Conservation (phyloP, 2,113 vertebrate species). For the Turdus rufiventris region DNA sequence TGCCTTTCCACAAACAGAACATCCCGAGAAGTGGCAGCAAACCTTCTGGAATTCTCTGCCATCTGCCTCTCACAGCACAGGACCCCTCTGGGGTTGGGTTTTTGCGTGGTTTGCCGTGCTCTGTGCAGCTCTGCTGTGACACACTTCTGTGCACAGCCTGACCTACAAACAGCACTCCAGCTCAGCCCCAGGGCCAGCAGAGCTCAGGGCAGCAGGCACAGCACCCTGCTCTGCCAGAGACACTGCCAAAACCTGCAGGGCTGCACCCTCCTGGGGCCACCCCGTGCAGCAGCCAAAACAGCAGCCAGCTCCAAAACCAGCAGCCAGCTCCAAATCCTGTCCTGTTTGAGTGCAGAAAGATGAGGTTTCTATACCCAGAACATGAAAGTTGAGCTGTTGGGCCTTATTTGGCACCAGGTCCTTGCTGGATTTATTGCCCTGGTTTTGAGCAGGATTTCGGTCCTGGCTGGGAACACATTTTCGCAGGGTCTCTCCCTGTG, state of each 20-base stretch:
- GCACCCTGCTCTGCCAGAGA: neutral
- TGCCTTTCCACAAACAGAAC: neutral
- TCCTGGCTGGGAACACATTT: rapidly evolving
- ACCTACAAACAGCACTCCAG: neutral
- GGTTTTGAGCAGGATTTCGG: neutral
- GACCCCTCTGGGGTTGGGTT: rapidly evolving
- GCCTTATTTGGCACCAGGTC: neutral
- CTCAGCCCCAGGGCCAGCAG: neutral
- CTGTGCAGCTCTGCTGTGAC: neutral
- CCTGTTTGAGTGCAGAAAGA: rapidly evolving
- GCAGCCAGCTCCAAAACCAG: neutral
- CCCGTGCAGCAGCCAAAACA: neutral
- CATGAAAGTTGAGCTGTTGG: neutral
- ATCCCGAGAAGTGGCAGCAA: neutral
- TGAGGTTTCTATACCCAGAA: rapidly evolving
- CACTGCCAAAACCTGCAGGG: neutral
- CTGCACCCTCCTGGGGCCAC: neutral
- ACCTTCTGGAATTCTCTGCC: neutral
- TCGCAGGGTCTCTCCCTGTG: neutral
- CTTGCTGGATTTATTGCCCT: neutral
- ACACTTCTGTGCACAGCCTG: neutral
- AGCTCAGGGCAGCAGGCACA: neutral
- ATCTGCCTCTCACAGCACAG: neutral
- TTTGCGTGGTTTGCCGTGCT: neutral
- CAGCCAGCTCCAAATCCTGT: neutral